Percentiles rank a stretch among this genome's conserved stretches.
phyloP scores from a whole-genome alignment of 2,888 invertebrate species.

The Dynastes tityus region DNA sequence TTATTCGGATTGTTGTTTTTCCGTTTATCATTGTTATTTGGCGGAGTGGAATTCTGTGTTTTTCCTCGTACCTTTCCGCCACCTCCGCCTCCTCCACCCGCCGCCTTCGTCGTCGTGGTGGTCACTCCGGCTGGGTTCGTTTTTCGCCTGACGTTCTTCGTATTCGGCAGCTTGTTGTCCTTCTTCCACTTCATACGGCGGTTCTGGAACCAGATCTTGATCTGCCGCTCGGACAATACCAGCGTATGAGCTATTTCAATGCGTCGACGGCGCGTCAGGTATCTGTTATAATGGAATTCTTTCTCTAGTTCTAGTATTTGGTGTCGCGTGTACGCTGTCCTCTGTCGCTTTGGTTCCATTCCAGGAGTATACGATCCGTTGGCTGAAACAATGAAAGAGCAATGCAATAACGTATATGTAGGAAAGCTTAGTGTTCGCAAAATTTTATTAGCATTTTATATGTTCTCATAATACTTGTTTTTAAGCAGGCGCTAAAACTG shows the following conservation, averaged over 20 bases:
- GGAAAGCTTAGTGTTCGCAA: too few relatives aligned
- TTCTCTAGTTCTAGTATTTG: conserved; percentile 98
- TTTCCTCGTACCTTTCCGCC: conserved; percentile 68
- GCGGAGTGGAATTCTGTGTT: conserved; percentile 67
- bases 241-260: conserved; percentile 98
- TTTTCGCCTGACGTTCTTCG: conserved; percentile 83
- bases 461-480: too few relatives aligned
- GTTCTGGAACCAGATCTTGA: conserved; percentile 92
- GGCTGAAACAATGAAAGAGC: conserved; percentile 77
- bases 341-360: conserved; percentile 95
- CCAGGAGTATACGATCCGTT: conserved; percentile 92
- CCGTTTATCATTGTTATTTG: conserved; percentile 79
- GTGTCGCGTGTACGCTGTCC: conserved; percentile 97
- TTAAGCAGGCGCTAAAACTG: too few relatives aligned
- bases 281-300: conserved; percentile 98
- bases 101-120: conserved; percentile 69
- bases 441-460: too few relatives aligned
- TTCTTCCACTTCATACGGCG: conserved; percentile 91
- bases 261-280: conserved; percentile 93
- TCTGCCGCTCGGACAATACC: conserved; percentile 92
- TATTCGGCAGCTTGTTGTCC: conserved; percentile 91
- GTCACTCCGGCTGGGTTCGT: conserved; percentile 83
- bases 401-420: not conserved
- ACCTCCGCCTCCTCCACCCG: conserved; percentile 66
- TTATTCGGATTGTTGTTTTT: conserved; percentile 71